Base-by-base conservation (phyloP, 2,888 invertebrate genomes). In the Sepiola atlantica region DNA sequence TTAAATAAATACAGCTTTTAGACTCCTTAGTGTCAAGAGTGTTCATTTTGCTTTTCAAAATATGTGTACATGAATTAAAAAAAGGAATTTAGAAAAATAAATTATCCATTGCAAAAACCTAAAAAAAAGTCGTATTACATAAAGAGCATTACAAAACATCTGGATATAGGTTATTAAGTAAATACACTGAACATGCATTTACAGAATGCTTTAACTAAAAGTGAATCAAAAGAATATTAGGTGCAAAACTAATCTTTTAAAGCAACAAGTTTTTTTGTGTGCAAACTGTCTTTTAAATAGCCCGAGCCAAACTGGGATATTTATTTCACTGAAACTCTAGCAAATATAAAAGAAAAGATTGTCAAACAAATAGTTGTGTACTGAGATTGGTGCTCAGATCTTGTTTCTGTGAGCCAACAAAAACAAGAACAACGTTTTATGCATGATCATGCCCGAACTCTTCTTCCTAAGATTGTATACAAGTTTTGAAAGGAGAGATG, bases 311-410 rank as follows among this genome's bases (percentile, higher is more conserved):
- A 77, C 3, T n/a, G 77, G n/a, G 32, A 77, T 77, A n/a, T 32
- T 77, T 77, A 77, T 77, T n/a, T 77, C n/a, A 77, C n/a, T 77
- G n/a, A 77, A 77, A 77, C n/a, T 28, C 77, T 32, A 77, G 77
- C 77, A 77, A 77, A 77, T 77, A 21, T 77, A 77, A n/a, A 77
- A 77, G 77, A 77, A 77, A 77, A 77, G 77, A 77, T 77, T 77
- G 77, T 77, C 77, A 32, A 77, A 77, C 77, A 77, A n/a, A 77
- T 77, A 77, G 77, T 18, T 77, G n/a, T 77, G n/a, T 77, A 77
- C 77, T n/a, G n/a, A 77, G 77, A n/a, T 77, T 32, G 77, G 77
- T 77, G 77, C 32, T 61, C 77, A 77, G 77, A 77, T 77, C 77
- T 77, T 77, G 77, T 77, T 77, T 77, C n/a, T 77, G 77, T 77